phyloP scores from a whole-genome alignment of 2,113 vertebrate species.

The Tonatia bakeri region DNA sequence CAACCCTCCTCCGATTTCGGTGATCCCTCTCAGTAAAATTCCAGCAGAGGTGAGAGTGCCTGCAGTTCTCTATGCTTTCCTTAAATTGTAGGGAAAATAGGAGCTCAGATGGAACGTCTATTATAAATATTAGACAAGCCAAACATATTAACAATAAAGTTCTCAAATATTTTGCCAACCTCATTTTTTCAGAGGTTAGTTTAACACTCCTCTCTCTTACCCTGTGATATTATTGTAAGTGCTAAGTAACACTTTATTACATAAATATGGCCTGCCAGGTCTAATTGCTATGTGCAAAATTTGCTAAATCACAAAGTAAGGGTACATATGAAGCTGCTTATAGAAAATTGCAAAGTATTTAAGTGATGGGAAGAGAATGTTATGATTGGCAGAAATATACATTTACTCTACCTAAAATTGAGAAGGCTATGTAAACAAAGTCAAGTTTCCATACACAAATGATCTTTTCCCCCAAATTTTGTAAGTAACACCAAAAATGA shows the following conservation, averaged over 20 bases:
- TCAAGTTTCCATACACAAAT: slow-evolving; percentile 66
- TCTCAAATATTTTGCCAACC: slow-evolving; percentile 72
- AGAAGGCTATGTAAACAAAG: slow-evolving; percentile 63
- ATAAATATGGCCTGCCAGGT: slow-evolving; percentile 62
- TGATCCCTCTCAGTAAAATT: slow-evolving; percentile 18
- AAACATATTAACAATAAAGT: slow-evolving; percentile 77
- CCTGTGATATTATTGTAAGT: slow-evolving; percentile 64
- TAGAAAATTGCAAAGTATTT: slow-evolving; percentile 69
- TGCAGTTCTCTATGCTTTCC: slow-evolving; percentile 56
- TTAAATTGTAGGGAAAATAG: slow-evolving; percentile 60
- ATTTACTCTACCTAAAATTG: slow-evolving; percentile 69
- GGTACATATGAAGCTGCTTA: slow-evolving; percentile 66
- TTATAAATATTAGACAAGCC: slow-evolving; percentile 67
- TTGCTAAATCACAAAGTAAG: slow-evolving; percentile 65
- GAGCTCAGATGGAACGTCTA: slow-evolving; percentile 46
- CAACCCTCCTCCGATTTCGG: background rate
- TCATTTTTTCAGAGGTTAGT: slow-evolving; percentile 55
- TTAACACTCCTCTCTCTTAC: slow-evolving; percentile 58
- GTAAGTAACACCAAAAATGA: slow-evolving; percentile 65
- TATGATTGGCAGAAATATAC: slow-evolving; percentile 65
- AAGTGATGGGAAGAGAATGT: slow-evolving; percentile 68
- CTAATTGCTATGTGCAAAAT: slow-evolving; percentile 60
- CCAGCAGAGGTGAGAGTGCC: slow-evolving; percentile 38
- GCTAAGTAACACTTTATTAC: slow-evolving; percentile 64
- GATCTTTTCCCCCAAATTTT: slow-evolving; percentile 30